Conservation (phyloP, 2,888 invertebrate genomes). For the Dicyrtoma fusca region DNA sequence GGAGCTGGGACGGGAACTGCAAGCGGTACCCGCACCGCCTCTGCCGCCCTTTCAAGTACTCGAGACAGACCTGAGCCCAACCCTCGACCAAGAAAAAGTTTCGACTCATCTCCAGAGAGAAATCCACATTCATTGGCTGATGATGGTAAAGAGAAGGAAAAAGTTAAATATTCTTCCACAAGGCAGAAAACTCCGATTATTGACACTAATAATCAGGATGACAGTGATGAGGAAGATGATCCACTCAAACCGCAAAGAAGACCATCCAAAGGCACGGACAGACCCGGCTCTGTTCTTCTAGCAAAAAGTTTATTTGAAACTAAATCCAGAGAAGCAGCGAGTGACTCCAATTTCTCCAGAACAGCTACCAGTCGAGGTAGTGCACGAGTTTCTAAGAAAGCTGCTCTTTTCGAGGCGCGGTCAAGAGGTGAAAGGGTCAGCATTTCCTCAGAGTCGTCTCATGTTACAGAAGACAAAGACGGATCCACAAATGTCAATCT, state of each 20-base stretch:
- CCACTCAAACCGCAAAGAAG: conserved; percentile 44
- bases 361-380: conserved; percentile 26
- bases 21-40: too few relatives aligned
- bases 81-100: conserved; percentile 43
- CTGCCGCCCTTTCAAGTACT: neutral
- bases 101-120: conserved; percentile 46
- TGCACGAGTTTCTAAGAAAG: conserved; percentile 49
- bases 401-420: conserved; percentile 54
- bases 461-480: conserved; percentile 20
- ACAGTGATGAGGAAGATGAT: conserved; percentile 42
- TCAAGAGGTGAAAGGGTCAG: conserved; percentile 54
- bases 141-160: too few relatives aligned
- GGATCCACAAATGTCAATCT: neutral
- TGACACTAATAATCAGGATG: conserved; percentile 13
- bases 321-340: conserved; percentile 60
- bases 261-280: conserved; percentile 62
- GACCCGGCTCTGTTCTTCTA: conserved; percentile 66
- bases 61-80: conserved; percentile 47
- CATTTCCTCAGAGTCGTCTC: conserved; percentile 51
- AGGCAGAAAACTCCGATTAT: neutral
- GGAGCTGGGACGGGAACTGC: too few relatives aligned
- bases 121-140: neutral
- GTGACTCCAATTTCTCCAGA: conserved; percentile 41
- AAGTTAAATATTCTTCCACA: neutral
- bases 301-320: conserved; percentile 74